These are phyloP conservation scores for Hipposideros larvatus DNA, from an alignment of 2,797 vertebrate genomes.

Conservation along the genomic window DNA sequence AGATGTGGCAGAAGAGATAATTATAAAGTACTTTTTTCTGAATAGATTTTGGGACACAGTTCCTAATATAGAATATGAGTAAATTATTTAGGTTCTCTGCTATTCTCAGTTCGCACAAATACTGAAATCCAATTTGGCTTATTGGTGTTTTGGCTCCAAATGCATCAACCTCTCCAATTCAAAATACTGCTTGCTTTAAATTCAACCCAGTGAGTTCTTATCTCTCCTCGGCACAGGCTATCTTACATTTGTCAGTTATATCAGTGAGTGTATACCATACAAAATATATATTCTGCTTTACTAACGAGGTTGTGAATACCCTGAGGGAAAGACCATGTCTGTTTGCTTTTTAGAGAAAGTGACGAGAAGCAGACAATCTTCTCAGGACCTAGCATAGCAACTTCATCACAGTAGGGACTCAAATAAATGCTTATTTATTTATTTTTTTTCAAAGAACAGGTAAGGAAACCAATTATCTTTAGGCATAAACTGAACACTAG, in stretches of 20 bases:
- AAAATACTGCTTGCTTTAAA: slow-evolving; percentile 68
- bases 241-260: slow-evolving; percentile 13
- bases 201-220: slow-evolving; percentile 27
- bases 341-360: slow-evolving; percentile 54
- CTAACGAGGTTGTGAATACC: not conserved
- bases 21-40: not conserved
- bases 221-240: slow-evolving; percentile 13
- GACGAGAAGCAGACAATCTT: slow-evolving; percentile 43
- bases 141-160: slow-evolving; percentile 73
- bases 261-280: not conserved
- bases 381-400: not conserved
- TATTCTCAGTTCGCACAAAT: slow-evolving; percentile 66
- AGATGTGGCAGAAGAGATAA: slow-evolving; percentile 12
- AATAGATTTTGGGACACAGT: slow-evolving; percentile 52
- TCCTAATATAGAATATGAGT: slow-evolving; percentile 44
- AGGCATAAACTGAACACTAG: slow-evolving; percentile 22
- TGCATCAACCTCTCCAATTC: slow-evolving; percentile 49
- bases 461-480: slow-evolving; percentile 29
- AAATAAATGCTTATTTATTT: not conserved
- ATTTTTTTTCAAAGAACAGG: not conserved
- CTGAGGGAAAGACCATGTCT: not conserved
- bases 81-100: slow-evolving; percentile 62
- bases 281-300: slow-evolving; percentile 55
- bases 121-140: slow-evolving; percentile 56
- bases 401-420: not conserved